A percentile compares a stretch with the other conserved stretches of the same genome.
These are phyloP conservation scores for Karalla daura DNA, from an alignment of 2,797 vertebrate species.

Conservation along the genomic window DNA sequence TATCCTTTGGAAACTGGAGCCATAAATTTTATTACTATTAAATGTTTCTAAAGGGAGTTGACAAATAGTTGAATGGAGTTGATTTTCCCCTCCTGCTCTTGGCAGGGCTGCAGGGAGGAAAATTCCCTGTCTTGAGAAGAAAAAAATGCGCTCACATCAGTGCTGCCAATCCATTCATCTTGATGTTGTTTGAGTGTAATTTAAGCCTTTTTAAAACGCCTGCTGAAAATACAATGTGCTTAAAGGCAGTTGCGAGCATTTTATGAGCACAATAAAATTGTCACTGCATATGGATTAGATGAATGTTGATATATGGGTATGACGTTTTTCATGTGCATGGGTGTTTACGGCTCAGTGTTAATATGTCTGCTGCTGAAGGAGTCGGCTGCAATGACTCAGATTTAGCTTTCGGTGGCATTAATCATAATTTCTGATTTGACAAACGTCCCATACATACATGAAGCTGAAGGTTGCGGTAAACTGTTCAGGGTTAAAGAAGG, in stretches of 20 bases:
- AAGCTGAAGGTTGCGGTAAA: too few relatives aligned
- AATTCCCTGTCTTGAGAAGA: slow-evolving; percentile 85
- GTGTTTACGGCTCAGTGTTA: slow-evolving; percentile 74
- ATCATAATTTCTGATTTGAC: slow-evolving; percentile 31
- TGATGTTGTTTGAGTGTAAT: slow-evolving; percentile 90
- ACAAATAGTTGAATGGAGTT: slow-evolving; percentile 95
- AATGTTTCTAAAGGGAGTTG: slow-evolving; percentile 98
- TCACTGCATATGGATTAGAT: slow-evolving; percentile 90
- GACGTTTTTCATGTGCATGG: slow-evolving; percentile 62
- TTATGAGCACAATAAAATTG: slow-evolving; percentile 95
- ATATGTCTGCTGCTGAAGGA: slow-evolving; percentile 64
- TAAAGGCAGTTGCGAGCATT: slow-evolving; percentile 89
- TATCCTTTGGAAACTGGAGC: slow-evolving; percentile 91
- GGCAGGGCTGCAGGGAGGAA: slow-evolving; percentile 85
- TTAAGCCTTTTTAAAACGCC: slow-evolving; percentile 89
- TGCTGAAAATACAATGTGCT: slow-evolving; percentile 91
- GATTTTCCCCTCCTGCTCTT: slow-evolving; percentile 88
- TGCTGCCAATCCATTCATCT: slow-evolving; percentile 89
- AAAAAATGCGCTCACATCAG: slow-evolving; percentile 83
- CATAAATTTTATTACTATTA: slow-evolving; percentile 97
- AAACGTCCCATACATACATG: too few relatives aligned
- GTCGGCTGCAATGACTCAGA: slow-evolving; percentile 39
- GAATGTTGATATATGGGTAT: slow-evolving; percentile 75
- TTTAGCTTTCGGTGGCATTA: slow-evolving; percentile 16
- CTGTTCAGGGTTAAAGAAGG: too few relatives aligned